phyloP scores from a whole-genome alignment of 2,888 invertebrate genomes.

The Tineola bisselliella region DNA sequence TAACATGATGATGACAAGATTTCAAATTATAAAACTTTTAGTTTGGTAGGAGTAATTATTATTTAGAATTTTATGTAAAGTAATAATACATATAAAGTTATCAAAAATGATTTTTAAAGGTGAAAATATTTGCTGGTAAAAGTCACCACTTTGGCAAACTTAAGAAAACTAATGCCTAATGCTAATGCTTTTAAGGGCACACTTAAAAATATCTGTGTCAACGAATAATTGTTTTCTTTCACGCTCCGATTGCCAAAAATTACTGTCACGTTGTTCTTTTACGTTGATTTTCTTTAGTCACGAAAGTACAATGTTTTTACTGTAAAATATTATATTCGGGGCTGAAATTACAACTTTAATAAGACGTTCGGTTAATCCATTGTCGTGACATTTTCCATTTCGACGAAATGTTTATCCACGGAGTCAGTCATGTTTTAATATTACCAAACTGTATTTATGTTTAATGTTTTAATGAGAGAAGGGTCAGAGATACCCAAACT shows the following conservation, averaged over 20 bases:
- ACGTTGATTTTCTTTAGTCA: neutral
- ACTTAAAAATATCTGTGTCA: no score
- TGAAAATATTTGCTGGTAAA: no score
- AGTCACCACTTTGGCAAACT: no score
- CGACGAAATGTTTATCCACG: neutral
- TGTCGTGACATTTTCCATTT: conserved; percentile 1
- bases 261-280: neutral
- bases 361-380: neutral
- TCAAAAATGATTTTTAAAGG: no score
- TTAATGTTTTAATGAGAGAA: neutral
- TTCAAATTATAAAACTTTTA: no score
- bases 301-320: neutral
- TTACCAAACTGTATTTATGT: neutral
- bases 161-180: no score
- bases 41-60: no score
- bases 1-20: no score
- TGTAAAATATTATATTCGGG: neutral
- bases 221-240: neutral
- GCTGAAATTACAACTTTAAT: neutral
- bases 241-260: neutral
- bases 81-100: no score
- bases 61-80: no score
- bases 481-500: neutral
- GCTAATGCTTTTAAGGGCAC: no score
- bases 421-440: no score